Evolutionary conservation across 2,113 vertebrate genomes (phyloP), one percentile per base, ranked within the genome.

Genomic region (Todiramphus chloris): DNA sequence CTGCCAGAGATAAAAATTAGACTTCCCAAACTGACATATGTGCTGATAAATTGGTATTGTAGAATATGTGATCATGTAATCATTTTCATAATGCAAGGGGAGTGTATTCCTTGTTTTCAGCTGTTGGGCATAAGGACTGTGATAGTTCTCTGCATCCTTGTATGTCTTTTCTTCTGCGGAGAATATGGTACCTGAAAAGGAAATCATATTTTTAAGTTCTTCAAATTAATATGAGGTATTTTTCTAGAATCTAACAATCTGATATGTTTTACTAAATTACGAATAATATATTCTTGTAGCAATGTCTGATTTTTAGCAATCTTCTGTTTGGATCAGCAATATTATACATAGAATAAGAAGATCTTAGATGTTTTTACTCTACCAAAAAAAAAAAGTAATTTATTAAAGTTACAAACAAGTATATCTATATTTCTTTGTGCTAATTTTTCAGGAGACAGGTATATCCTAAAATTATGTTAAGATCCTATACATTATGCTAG

Each of bases 61-160:
- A 91, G 79, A 90, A 92, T 84, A 87, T 44, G 21, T 3, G n/a
- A 53, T 78, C 19, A 3, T 78, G 41, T 69, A 78, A 56, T 72
- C 64, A 56, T 96, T 96, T 97, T 84, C 72, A 39, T 76, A 80
- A 80, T 31, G 51, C 28, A 79, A 76, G 15, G 58, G 48, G 96
- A 94, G 33, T 63, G 63, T 83, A 91, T 94, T 88, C 41, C 62
- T 93, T 63, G 53, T 92, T 75, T 93, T 95, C 72, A 88, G n/a
- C n/a, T 90, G 31, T 18, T 94, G 43, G 11, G 44, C 84, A 51
- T 86, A 67, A 80, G 50, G 82, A n/a, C 39, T 66, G 24, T 21
- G 28, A 59, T 25, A 95, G 81, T 17, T 93, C 58, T 97, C 84
- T 86, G 46, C 12, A 74, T 58, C 37, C 19, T 33, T 70, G 1